A percentile compares a stretch with the other conserved stretches of the same genome.
phyloP scores from a whole-genome alignment of 2,888 invertebrate species.

The Oscheius sp. region DNA sequence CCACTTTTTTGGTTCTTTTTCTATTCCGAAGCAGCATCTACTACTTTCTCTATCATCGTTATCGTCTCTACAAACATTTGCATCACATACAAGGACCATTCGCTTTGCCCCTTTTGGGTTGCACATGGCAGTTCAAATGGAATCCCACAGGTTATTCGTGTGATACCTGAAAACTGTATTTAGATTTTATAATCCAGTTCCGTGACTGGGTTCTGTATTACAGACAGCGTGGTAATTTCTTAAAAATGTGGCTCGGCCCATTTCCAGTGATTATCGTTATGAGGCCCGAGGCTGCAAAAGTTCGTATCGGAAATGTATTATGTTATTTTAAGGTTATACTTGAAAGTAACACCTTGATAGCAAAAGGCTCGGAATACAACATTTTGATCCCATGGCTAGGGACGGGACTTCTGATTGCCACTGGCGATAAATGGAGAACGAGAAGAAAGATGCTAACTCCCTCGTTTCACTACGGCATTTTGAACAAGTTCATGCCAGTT shows the following conservation, averaged over 20 bases:
- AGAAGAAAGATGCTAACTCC: constrained; percentile 76
- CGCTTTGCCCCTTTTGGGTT: constrained; percentile 64
- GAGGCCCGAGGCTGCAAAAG: constrained; percentile 49
- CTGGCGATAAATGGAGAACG: constrained; percentile 75
- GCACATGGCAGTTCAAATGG: constrained; percentile 63
- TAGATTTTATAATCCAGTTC: constrained; percentile 52
- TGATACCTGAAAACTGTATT: constrained; percentile 1
- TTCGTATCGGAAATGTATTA: constrained; percentile 9
- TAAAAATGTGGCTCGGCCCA: constrained; percentile 56
- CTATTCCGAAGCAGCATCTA: too few relatives aligned
- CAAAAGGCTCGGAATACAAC: constrained; percentile 75
- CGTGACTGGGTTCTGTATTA: constrained; percentile 47
- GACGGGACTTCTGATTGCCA: constrained; percentile 75
- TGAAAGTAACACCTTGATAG: constrained; percentile 68
- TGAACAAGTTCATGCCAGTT: constrained; percentile 74
- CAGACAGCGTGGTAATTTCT: constrained; percentile 38
- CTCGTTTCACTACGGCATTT: constrained; percentile 77
- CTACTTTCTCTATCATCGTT: too few relatives aligned
- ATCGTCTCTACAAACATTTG: constrained; percentile 22
- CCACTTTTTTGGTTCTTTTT: too few relatives aligned
- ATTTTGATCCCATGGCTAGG: constrained; percentile 76
- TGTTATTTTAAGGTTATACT: constrained; percentile 55
- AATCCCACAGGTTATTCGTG: constrained; percentile 51
- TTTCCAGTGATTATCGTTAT: constrained; percentile 45
- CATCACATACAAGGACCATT: constrained; percentile 61